Base-by-base conservation (phyloP, 2,113 vertebrate species). In the Damaliscus lunatus region DNA sequence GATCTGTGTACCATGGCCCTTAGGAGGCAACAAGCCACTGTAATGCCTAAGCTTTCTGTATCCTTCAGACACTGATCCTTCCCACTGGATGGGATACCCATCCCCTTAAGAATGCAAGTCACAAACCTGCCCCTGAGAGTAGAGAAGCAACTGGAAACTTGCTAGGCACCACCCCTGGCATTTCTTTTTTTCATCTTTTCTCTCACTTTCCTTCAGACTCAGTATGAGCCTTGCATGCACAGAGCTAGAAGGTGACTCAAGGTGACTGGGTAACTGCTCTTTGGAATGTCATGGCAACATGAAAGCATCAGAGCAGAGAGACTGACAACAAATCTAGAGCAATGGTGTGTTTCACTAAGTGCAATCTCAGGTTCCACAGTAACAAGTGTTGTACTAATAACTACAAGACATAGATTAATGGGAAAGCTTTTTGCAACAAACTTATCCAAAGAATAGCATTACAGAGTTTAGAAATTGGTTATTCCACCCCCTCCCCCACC, bases 371-470 rank as follows among this genome's bases (percentile, higher is more conserved):
- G 40, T 6, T 74, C n/a, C 25, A 40, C 31, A 52, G 19, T 60
- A 91, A 52, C 33, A 64, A 46, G 2, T 48, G 5, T 59, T 43
- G 16, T 17, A 80, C 19, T 53, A 94, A 62, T 57, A 91, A 80
- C 83, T 62, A 95, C 5, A 74, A 93, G 29, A 62, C 55, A 71
- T 15, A 36, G 48, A 36, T 59, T 77, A 81, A 71, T 33, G 10
- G 13, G n/a, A 25, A 83, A 59, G 53, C 17, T 88, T 74, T 59
- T 36, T 62, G 52, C 11, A 64, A 46, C 33, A 74, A 80, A 60
- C n/a, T 36, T 95, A 94, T 29, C 53, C 53, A 55, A 94, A 82
- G 36, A 82, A 53, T 31, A 93, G 23, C 27, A 67, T 46, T 62
- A 29, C 3, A 21, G 55, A 71, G 5, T 83, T 91, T 57, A 92